Conservation (phyloP, 2,888 invertebrate genomes). For the Tridacna crocea region DNA sequence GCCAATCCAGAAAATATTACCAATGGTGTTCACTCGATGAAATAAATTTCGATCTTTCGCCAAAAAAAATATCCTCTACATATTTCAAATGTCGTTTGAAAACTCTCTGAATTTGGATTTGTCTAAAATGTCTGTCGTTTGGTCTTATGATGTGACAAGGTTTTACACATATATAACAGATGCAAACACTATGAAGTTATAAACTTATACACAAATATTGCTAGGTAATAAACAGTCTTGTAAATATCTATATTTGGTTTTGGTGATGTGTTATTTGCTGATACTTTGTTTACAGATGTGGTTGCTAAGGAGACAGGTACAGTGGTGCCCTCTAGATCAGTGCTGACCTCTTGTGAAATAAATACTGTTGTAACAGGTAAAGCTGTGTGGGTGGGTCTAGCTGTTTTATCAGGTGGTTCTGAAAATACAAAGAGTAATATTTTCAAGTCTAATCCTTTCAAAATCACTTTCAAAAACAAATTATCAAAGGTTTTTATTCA, state of each 20-base stretch:
- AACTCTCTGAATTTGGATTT: too few relatives aligned
- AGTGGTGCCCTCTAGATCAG: slow-evolving; percentile 20
- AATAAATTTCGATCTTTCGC: too few relatives aligned
- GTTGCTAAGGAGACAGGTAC: slow-evolving; percentile 43
- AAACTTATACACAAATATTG: slow-evolving; percentile 50
- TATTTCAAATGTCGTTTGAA: too few relatives aligned
- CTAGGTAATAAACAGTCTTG: slow-evolving; percentile 58
- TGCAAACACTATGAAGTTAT: slow-evolving; percentile 38
- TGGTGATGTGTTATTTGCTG: slow-evolving; percentile 4
- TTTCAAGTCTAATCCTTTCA: too few relatives aligned
- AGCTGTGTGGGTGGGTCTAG: slow-evolving; percentile 20
- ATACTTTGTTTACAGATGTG: slow-evolving; percentile 7
- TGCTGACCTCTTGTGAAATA: slow-evolving; percentile 36
- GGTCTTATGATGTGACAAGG: too few relatives aligned
- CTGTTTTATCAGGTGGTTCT: slow-evolving; percentile 54
- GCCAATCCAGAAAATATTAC: too few relatives aligned
- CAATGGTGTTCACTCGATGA: too few relatives aligned
- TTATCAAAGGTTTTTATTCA: too few relatives aligned
- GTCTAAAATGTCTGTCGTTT: too few relatives aligned
- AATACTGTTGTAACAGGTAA: slow-evolving; percentile 39
- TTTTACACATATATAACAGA: not conserved
- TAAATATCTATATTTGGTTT: slow-evolving; percentile 42
- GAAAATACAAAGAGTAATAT: slow-evolving; percentile 12
- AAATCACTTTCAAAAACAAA: too few relatives aligned
- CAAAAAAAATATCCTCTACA: too few relatives aligned